Percentiles rank a stretch among this genome's conserved stretches.
These are phyloP conservation scores for Lutraria rhynchaena DNA, from an alignment of 1,140 invertebrate genomes.

Conservation along the genomic window DNA sequence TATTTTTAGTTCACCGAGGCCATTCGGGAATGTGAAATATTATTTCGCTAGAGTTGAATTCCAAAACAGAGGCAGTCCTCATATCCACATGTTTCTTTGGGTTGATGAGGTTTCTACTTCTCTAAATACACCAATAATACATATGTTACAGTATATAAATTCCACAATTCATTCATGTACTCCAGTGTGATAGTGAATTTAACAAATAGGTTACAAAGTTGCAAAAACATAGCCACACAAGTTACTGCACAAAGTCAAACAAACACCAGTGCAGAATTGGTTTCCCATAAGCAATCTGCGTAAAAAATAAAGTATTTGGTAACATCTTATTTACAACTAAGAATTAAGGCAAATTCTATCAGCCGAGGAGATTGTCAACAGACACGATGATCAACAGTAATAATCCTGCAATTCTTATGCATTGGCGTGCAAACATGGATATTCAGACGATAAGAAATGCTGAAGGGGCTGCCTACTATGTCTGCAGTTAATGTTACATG, in stretches of 20 bases:
- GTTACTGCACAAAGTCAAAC: slow-evolving; percentile 5
- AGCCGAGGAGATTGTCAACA: too few relatives aligned
- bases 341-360: too few relatives aligned
- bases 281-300: slow-evolving; percentile 7
- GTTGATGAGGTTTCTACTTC: neutral
- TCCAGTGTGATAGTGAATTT: neutral
- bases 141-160: neutral
- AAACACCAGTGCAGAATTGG: neutral
- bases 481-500: too few relatives aligned
- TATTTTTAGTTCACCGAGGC: neutral
- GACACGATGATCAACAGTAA: too few relatives aligned
- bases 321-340: too few relatives aligned
- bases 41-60: slow-evolving; percentile 37
- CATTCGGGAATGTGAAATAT: slow-evolving; percentile 12
- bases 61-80: slow-evolving; percentile 31
- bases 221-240: slow-evolving; percentile 21
- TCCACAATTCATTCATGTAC: slow-evolving; percentile 12
- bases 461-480: too few relatives aligned
- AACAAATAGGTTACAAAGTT: slow-evolving; percentile 1
- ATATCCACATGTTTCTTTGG: slow-evolving; percentile 39
- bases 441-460: too few relatives aligned
- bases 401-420: too few relatives aligned
- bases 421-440: too few relatives aligned
- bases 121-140: neutral
- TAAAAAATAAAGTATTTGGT: too few relatives aligned